Base-by-base conservation (phyloP, 53 echinoderm and acorn worm species). In the Crossaster papposus region DNA sequence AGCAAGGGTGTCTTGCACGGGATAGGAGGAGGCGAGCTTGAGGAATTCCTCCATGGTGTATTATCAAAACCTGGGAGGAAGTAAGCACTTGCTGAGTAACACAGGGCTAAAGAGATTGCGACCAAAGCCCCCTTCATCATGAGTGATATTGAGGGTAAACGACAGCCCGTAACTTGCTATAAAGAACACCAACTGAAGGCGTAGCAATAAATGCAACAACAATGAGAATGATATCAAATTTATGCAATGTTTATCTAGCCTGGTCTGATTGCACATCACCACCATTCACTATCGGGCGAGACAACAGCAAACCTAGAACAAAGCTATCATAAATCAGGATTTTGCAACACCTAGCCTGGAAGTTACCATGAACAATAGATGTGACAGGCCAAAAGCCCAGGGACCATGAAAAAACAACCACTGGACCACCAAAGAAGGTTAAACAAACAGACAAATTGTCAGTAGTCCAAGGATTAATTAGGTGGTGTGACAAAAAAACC, bases 1-100 rank as follows among this genome's bases (percentile, higher is more conserved):
- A 94, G 94, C 28, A 35, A 3, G 1, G 90, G 68, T 0, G 97
- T 94, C 0, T 74, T 68, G 36, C 97, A 96, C 1, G 94, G 97
- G 0, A 62, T 52, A 12, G 85, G 33, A 1, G 38, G 13, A 15
- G 17, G 33, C 2, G 20, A 36, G 8, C 44, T 44, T 71, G 3
- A 26, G 30, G n/a, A 71, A 30, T 14, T 3, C 51, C n/a, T 18
- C 32, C 4, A 17, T 30, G 64, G 44, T 44, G 44, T 7, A 7
- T 20, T 36, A 4, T 54, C 6, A 1, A 4, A 30, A n/a, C 17
- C 4, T 14, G 62, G 30, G 2, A 37, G 12, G 4, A 5, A 44
- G 34, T 24, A 65, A 7, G 83, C 65, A 36, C 65, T 83, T 34
- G 34, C 11, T 14, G 71, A 71, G 75, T 74, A 74, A 33, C 75